Evolutionary conservation across 2,888 invertebrate genomes (phyloP).

Genomic region (Drepanosiphum platanoidis): DNA sequence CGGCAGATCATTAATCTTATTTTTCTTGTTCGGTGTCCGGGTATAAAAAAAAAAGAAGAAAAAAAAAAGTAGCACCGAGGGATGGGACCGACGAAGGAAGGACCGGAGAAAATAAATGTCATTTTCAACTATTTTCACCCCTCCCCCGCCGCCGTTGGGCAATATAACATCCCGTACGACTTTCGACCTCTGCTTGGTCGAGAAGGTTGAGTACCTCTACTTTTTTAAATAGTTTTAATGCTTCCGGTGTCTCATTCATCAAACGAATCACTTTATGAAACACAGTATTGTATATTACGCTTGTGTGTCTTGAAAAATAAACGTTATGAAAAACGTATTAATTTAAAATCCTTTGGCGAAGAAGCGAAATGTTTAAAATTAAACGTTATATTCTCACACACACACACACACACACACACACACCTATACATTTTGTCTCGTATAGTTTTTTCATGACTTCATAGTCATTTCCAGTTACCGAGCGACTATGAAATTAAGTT

Average conservation of each 20-base stretch:
- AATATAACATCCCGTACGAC: slow-evolving; percentile 51
- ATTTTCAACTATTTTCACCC: slow-evolving; percentile 59
- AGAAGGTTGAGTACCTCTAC: slow-evolving; percentile 21
- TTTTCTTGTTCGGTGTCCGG: slow-evolving; percentile 43
- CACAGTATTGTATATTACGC: neutral
- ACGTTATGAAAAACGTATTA: neutral
- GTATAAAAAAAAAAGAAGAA: too few relatives aligned
- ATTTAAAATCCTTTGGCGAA: neutral
- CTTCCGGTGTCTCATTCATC: slow-evolving; percentile 48
- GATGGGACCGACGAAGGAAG: slow-evolving; percentile 35
- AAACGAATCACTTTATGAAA: slow-evolving; percentile 45
- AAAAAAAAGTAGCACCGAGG: slow-evolving; percentile 41
- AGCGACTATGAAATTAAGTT: neutral
- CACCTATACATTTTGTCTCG: neutral
- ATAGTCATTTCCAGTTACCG: neutral
- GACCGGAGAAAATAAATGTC: slow-evolving; percentile 59
- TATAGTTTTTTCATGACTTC: neutral
- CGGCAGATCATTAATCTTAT: slow-evolving; percentile 59
- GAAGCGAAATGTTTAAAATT: slow-evolving; percentile 7
- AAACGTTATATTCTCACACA: neutral
- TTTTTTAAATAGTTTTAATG: slow-evolving; percentile 57
- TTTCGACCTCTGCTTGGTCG: slow-evolving; percentile 49
- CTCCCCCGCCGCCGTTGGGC: neutral
- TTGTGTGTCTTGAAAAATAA: neutral
- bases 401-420: too few relatives aligned